A percentile compares a stretch with the other conserved stretches of the same genome.
These are phyloP conservation scores for Pterocles burchelli DNA, from an alignment of 2,113 vertebrate genomes.

Conservation along the genomic window DNA sequence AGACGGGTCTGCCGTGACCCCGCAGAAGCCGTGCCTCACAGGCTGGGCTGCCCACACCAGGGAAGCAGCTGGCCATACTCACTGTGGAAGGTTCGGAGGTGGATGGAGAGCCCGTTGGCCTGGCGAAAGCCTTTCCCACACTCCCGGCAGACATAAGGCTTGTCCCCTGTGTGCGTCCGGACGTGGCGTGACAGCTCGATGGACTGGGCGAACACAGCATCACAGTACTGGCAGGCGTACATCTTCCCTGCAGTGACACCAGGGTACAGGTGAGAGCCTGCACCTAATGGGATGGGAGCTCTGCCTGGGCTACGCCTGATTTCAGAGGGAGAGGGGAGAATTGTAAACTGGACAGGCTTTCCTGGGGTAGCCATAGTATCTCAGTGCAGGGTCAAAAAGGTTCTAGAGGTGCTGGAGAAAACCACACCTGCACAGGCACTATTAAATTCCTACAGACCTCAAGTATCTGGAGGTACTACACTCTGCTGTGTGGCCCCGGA, in stretches of 20 bases:
- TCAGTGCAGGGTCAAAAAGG: neutral
- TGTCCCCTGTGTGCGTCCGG: slow-evolving; percentile 87
- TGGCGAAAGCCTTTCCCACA: slow-evolving; percentile 92
- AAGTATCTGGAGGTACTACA: neutral
- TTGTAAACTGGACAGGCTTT: neutral
- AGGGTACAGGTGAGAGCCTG: neutral
- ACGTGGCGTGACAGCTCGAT: slow-evolving; percentile 88
- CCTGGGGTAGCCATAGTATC: neutral
- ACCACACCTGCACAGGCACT: neutral
- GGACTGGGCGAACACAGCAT: slow-evolving; percentile 87
- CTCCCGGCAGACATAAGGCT: slow-evolving; percentile 87
- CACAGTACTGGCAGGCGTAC: slow-evolving; percentile 90
- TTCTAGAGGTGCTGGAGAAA: neutral
- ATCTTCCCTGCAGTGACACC: slow-evolving; percentile 81
- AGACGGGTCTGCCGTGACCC: neutral
- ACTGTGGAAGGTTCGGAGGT: slow-evolving; percentile 89
- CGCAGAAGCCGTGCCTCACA: accelerated
- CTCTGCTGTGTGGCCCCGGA: neutral
- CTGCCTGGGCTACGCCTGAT: neutral
- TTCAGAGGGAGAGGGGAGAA: neutral
- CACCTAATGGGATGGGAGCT: neutral
- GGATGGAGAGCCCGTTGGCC: slow-evolving; percentile 87
- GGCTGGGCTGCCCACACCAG: neutral
- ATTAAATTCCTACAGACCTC: neutral
- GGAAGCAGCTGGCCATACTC: slow-evolving; percentile 38